These are phyloP conservation scores for Monopterus albus DNA, from an alignment of 2,113 vertebrate species.

Conservation along the genomic window DNA sequence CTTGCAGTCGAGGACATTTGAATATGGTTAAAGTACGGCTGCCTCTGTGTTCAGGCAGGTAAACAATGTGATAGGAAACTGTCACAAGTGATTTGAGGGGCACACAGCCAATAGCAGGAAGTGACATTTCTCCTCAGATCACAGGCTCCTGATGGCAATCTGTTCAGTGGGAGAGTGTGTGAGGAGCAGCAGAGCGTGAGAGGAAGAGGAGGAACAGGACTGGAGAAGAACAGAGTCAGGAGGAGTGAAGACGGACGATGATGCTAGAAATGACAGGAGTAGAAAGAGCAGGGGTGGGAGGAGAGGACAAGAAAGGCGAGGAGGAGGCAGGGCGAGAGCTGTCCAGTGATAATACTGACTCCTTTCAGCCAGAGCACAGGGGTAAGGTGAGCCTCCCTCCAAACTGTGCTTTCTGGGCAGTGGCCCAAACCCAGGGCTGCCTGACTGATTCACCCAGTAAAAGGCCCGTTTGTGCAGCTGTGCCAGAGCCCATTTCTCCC, in stretches of 20 bases:
- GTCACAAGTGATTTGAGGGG: conserved; percentile 77
- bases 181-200: conserved; percentile 48
- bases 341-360: conserved; percentile 76
- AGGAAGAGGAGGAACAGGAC: conserved; percentile 23
- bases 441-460: conserved; percentile 79
- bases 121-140: conserved; percentile 71
- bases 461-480: conserved; percentile 77
- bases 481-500: conserved; percentile 70
- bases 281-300: conserved; percentile 35
- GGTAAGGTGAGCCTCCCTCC: conserved; percentile 78
- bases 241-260: conserved; percentile 5
- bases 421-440: conserved; percentile 70
- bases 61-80: conserved; percentile 79
- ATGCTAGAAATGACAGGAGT: conserved; percentile 24
- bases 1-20: conserved; percentile 68
- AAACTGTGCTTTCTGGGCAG: conserved; percentile 83
- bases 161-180: conserved; percentile 58
- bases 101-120: conserved; percentile 52
- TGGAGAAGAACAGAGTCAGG: conserved; percentile 11
- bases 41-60: conserved; percentile 72
- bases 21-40: conserved; percentile 60
- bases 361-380: conserved; percentile 68
- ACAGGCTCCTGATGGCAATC: conserved; percentile 70
- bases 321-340: conserved; percentile 62
- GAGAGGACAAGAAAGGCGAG: conserved; percentile 45